These are phyloP conservation scores for Drosophila rellima DNA, from an alignment of 2,888 invertebrate species.

Conservation along the genomic window DNA sequence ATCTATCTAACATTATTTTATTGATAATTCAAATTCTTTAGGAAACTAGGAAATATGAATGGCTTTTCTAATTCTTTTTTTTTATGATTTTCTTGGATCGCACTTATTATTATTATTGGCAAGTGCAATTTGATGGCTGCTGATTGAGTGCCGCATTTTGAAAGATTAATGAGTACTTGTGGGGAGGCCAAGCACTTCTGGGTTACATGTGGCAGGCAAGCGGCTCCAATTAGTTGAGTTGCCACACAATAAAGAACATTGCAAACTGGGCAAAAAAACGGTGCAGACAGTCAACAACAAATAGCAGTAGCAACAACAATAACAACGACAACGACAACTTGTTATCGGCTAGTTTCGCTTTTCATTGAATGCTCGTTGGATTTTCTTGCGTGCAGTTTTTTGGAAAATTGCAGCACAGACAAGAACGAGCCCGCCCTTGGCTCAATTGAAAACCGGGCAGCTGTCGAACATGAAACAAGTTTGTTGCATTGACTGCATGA, in stretches of 20 bases:
- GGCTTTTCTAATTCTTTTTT: not conserved
- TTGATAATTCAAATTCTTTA: too few species aligned
- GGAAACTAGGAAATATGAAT: not conserved
- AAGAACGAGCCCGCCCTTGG: slow-evolving; percentile 77
- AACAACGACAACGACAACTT: slow-evolving; percentile 45
- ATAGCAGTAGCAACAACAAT: slow-evolving; percentile 23
- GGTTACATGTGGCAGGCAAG: slow-evolving; percentile 37
- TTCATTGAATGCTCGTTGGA: slow-evolving; percentile 53
- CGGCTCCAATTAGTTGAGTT: slow-evolving; percentile 54
- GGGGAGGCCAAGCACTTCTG: slow-evolving; percentile 25
- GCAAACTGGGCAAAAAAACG: slow-evolving; percentile 23
- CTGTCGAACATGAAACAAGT: slow-evolving; percentile 62
- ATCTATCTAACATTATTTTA: too few species aligned
- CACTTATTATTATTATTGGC: slow-evolving; percentile 23
- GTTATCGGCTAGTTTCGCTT: slow-evolving; percentile 63
- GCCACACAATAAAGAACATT: slow-evolving; percentile 44
- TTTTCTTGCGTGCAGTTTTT: slow-evolving; percentile 50
- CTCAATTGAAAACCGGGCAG: slow-evolving; percentile 58
- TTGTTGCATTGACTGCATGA: slow-evolving; percentile 49
- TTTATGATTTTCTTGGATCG: slow-evolving; percentile 2
- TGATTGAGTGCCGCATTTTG: slow-evolving; percentile 52
- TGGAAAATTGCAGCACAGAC: slow-evolving; percentile 56
- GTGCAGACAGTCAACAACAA: slow-evolving; percentile 37
- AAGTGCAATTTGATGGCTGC: slow-evolving; percentile 36
- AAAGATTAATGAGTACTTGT: slow-evolving; percentile 56